These are phyloP conservation scores for Aplodontia rufa DNA, from an alignment of 2,113 vertebrate genomes.

Conservation along the genomic window DNA sequence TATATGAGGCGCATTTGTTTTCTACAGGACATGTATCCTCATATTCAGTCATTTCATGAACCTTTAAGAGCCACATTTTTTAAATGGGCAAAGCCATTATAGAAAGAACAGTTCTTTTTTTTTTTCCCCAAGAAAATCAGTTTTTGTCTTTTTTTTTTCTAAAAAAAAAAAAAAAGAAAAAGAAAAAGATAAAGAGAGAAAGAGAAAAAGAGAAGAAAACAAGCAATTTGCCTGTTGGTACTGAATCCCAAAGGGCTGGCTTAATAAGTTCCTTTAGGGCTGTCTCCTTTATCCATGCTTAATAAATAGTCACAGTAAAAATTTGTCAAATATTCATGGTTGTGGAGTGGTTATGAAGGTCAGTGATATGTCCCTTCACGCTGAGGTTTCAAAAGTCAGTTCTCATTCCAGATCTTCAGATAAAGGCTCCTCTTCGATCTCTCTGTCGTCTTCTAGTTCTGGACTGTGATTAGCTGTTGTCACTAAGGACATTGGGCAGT, in stretches of 20 bases:
- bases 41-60: conserved; percentile 93
- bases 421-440: conserved; percentile 99
- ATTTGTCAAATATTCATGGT: conserved; percentile 93
- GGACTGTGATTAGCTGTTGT: conserved; percentile 99
- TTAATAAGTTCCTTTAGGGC: conserved; percentile 96
- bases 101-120: conserved; percentile 88
- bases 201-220: conserved; percentile 84
- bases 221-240: conserved; percentile 91
- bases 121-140: conserved; percentile 88
- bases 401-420: conserved; percentile 98
- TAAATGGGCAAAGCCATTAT: conserved; percentile 91
- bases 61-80: conserved; percentile 91
- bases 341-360: conserved; percentile 95
- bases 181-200: background rate
- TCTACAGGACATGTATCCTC: conserved; percentile 94
- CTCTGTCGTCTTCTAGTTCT: conserved; percentile 97
- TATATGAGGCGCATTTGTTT: conserved; percentile 98
- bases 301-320: conserved; percentile 99
- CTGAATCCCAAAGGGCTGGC: conserved; percentile 94
- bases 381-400: conserved; percentile 87
- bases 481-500: conserved; percentile 99
- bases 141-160: conserved; percentile 83
- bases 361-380: conserved; percentile 89
- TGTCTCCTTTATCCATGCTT: conserved; percentile 96
- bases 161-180: conserved; percentile 78